phyloP scores from a whole-genome alignment of 2,797 vertebrate genomes.

The Kryptopterus vitreolus region DNA sequence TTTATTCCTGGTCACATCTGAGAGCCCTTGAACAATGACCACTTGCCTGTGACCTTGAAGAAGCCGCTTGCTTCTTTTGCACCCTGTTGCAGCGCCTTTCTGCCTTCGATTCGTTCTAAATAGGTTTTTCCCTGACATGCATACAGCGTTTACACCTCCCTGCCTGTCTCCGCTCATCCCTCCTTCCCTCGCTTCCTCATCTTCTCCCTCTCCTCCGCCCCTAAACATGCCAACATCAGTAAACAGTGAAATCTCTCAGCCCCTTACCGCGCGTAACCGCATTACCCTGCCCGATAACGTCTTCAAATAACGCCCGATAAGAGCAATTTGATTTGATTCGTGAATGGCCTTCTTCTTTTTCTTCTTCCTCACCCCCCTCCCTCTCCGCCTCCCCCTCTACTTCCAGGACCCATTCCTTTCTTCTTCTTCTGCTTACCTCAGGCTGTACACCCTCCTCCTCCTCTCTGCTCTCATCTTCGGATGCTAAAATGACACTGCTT shows the following conservation, averaged over 20 bases:
- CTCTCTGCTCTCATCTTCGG: conserved; percentile 60
- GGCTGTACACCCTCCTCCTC: conserved; percentile 53
- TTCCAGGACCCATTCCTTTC: conserved; percentile 27
- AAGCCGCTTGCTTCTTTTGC: conserved; percentile 37
- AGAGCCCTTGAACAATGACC: conserved; percentile 24
- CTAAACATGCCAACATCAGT: conserved; percentile 85
- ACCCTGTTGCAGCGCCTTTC: conserved; percentile 42
- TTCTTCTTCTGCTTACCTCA: conserved; percentile 49
- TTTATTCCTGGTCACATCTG: background rate
- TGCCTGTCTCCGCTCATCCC: conserved; percentile 40
- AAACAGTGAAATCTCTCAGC: conserved; percentile 92
- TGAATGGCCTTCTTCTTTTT: conserved; percentile 51
- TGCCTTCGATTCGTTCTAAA: conserved; percentile 67
- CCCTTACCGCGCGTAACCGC: conserved; percentile 91
- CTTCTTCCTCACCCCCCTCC: no score
- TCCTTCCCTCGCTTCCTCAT: conserved; percentile 30
- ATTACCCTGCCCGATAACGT: conserved; percentile 94
- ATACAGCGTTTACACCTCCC: conserved; percentile 75
- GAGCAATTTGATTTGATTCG: conserved; percentile 97
- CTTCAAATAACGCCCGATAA: conserved; percentile 98
- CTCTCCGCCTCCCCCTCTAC: conserved; percentile 34
- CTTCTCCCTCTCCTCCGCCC: conserved; percentile 61
- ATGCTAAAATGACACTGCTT: conserved; percentile 69
- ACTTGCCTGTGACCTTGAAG: conserved; percentile 54
- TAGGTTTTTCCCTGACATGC: conserved; percentile 76